Evolutionary conservation across 2,797 vertebrate genomes (phyloP).

Genomic region (Channallabes apus): DNA sequence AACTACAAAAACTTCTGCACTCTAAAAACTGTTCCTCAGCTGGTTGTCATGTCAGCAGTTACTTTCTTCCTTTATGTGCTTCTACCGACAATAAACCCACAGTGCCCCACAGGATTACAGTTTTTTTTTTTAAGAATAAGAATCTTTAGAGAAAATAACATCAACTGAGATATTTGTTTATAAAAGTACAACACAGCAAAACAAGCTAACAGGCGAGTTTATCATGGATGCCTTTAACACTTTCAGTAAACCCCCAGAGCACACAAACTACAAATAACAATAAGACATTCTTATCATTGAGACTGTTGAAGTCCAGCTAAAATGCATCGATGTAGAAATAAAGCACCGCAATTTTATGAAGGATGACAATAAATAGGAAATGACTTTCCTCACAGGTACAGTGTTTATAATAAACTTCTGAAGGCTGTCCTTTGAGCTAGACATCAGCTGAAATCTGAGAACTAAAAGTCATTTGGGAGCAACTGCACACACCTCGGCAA

Average conservation of each 20-base stretch:
- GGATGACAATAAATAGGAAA: slow-evolving; percentile 16
- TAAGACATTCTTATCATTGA: not conserved
- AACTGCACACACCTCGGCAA: slow-evolving; percentile 11
- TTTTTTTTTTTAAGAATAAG: not conserved
- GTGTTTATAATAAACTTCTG: slow-evolving; percentile 2
- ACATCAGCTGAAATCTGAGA: slow-evolving; percentile 10
- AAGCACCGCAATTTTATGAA: not conserved
- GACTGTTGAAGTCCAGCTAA: not conserved
- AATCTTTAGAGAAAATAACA: not conserved
- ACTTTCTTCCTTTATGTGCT: not conserved
- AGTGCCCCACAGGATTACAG: not conserved
- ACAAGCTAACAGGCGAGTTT: not conserved
- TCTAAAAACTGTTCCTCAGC: not conserved
- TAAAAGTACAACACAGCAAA: not conserved
- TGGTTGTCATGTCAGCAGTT: slow-evolving; percentile 1
- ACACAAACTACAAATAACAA: slow-evolving; percentile 2
- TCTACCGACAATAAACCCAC: not conserved
- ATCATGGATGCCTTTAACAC: not conserved
- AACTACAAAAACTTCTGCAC: not conserved
- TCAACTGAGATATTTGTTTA: not conserved
- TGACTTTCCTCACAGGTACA: not conserved
- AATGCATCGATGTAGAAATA: not conserved
- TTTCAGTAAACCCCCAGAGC: not conserved
- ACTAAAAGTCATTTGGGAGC: slow-evolving; percentile 21
- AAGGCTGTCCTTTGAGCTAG: slow-evolving; percentile 3